These are phyloP conservation scores for Cynocephalus volans DNA, from an alignment of 2,113 vertebrate genomes.

Conservation along the genomic window DNA sequence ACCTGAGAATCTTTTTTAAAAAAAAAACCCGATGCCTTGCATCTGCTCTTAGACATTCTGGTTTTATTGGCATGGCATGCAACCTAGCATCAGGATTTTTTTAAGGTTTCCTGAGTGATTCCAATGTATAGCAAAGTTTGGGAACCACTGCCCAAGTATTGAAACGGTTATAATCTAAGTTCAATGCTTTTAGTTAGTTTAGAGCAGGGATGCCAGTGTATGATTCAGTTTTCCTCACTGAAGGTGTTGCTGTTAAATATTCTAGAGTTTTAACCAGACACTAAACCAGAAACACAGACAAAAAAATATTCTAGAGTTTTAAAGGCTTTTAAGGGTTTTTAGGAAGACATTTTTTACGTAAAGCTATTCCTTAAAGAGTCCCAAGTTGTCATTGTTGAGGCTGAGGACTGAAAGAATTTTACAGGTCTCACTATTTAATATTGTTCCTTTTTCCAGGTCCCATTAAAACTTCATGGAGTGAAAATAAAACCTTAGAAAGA, in stretches of 20 bases:
- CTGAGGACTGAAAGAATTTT: constrained; percentile 30
- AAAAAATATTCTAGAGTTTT: constrained; percentile 53
- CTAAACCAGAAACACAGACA: too few relatives aligned
- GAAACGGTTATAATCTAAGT: constrained; percentile 7
- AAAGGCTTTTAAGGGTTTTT: constrained; percentile 57
- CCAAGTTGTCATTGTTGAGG: constrained; percentile 32
- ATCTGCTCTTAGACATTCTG: constrained; percentile 19
- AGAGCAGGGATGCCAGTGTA: neutral
- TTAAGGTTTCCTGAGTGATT: neutral
- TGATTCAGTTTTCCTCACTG: constrained; percentile 56
- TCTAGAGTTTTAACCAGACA: constrained; percentile 28
- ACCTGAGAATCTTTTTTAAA: constrained; percentile 35
- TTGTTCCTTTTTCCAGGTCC: constrained; percentile 87
- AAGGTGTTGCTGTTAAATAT: constrained; percentile 60
- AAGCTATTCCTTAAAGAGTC: constrained; percentile 40
- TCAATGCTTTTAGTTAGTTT: constrained; percentile 49
- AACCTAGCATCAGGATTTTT: constrained; percentile 41
- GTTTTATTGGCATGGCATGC: constrained; percentile 56
- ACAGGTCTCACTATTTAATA: neutral
- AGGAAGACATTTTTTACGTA: neutral
- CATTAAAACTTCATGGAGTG: constrained; percentile 83
- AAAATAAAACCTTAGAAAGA: constrained; percentile 87
- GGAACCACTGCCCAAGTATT: constrained; percentile 12
- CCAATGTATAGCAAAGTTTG: constrained; percentile 8
- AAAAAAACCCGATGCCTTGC: neutral